Base-by-base conservation (phyloP, 1,140 invertebrate genomes). In the Drosophila obscura region DNA sequence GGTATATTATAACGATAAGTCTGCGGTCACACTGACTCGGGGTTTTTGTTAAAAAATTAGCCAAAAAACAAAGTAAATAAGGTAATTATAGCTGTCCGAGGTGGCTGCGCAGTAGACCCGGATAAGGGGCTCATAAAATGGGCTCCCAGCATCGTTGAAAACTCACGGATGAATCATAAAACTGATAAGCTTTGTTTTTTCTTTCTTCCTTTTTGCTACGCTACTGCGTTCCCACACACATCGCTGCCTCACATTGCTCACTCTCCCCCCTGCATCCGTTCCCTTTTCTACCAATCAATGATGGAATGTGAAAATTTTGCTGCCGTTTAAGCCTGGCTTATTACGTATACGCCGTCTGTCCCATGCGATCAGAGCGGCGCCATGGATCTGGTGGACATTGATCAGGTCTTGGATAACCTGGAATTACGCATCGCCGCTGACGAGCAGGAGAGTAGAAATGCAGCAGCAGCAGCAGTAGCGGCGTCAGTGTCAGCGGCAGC, bases 321-420 rank as follows among this genome's bases (percentile, higher is more conserved):
- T 41, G 16, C 9, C 28, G 41, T 44, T 51, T 65, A 77, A 28
- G 24, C 5, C 28, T n/a, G 16, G 16, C 9, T 41, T 16, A 44
- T 52, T 11, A 35, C 31, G 31, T 35, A 35, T 35, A 19, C 19
- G 19, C 31, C 31, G 31, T 35, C 31, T 35, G 9, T 35, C 9
- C 9, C 31, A 35, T 35, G 31, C 31, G 31, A 35, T 35, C 61
- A 48, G 57, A 46, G 71, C 59, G 48, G 45, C 46, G 77, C 49
- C 51, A 92, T 92, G 91, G 91, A 92, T 88, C 74, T 92, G 63
- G 94, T 97, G 64, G 96, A 97, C 93, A 94, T 97, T 76, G 96
- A 97, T 92, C 96, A 96, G 93, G 96, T 97, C 77, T 93, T 97
- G 52, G 96, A 97, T 92, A 96, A 97, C 87, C 96, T 97, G 92